These are phyloP conservation scores for Salarias fasciatus DNA, from an alignment of 2,797 vertebrate species.

Conservation along the genomic window DNA sequence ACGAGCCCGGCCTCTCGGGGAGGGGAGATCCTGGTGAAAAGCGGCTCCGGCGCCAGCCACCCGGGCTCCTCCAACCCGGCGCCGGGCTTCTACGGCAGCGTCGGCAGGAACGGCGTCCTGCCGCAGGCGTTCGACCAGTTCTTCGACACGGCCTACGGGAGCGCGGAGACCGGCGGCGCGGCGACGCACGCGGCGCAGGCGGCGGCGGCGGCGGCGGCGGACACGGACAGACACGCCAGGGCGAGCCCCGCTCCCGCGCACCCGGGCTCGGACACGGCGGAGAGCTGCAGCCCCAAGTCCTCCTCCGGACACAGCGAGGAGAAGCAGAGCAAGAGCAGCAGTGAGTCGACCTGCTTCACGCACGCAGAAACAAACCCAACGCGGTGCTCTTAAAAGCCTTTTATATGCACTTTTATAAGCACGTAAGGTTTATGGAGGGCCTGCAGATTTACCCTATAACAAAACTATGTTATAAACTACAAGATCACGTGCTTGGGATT, in stretches of 20 bases:
- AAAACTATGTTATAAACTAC: conserved; percentile 98
- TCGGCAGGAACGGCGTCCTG: conserved; percentile 95
- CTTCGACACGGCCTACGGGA: conserved; percentile 95
- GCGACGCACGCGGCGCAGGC: conserved; percentile 82
- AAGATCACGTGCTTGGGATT: conserved; percentile 98
- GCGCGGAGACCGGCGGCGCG: conserved; percentile 77
- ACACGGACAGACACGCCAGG: conserved; percentile 86
- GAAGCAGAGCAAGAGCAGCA: conserved; percentile 89
- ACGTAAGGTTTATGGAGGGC: conserved; percentile 98
- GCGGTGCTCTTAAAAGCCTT: conserved; percentile 98
- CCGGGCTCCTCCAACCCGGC: conserved; percentile 87
- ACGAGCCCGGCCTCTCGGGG: conserved; percentile 88
- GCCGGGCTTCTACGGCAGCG: conserved; percentile 91
- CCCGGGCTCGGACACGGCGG: conserved; percentile 75
- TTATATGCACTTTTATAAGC: conserved; percentile 99
- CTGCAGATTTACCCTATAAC: conserved; percentile 95
- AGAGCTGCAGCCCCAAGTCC: conserved; percentile 95
- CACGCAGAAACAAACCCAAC: conserved; percentile 81
- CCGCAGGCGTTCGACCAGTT: conserved; percentile 99
- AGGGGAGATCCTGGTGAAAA: conserved; percentile 92
- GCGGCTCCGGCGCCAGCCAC: conserved; percentile 86
- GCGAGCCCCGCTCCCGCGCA: conserved; percentile 75
- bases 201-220: conserved; percentile 81
- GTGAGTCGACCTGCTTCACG: conserved; percentile 85
- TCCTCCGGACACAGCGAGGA: conserved; percentile 96